These are phyloP conservation scores for Actinernus sp. DNA, from an alignment of 92 coral and sea anemone species.

Conservation along the genomic window DNA sequence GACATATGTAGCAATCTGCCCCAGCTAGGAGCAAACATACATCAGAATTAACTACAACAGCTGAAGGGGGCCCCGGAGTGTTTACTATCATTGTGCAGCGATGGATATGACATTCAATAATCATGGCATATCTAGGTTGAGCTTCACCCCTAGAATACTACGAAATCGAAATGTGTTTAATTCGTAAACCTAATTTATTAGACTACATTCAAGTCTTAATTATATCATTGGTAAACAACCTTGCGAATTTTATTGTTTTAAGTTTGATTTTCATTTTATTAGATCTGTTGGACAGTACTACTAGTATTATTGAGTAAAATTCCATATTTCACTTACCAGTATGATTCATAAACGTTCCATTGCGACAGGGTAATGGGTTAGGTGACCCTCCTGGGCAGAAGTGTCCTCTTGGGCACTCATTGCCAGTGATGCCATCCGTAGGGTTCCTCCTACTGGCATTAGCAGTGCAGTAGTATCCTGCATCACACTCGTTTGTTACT, in stretches of 20 bases:
- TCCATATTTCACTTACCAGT: conserved; percentile 70
- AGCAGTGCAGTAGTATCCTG: conserved; percentile 81
- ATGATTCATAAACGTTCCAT: conserved; percentile 95
- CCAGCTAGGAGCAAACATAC: conserved; percentile 67
- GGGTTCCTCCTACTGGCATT: conserved; percentile 79
- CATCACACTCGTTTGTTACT: conserved; percentile 79
- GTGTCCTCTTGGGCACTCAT: conserved; percentile 88
- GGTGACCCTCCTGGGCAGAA: conserved; percentile 76
- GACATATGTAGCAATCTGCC: conserved; percentile 84
- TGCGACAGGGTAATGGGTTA: conserved; percentile 73
- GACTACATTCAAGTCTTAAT: no score
- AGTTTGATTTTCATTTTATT: no score
- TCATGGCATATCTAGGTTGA: background rate
- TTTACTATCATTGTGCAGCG: background rate
- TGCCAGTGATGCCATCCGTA: conserved; percentile 76
- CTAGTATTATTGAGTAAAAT: no score
- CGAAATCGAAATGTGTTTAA: no score
- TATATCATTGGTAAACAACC: no score
- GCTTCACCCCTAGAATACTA: no score
- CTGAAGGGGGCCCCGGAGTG: background rate
- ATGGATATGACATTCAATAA: background rate
- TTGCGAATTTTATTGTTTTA: no score
- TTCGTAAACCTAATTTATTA: no score
- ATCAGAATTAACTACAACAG: background rate
- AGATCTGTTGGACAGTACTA: no score